Evolutionary conservation across 92 coral and sea anemone genomes (phyloP).

Genomic region (Umimayanthus chanpuru): DNA sequence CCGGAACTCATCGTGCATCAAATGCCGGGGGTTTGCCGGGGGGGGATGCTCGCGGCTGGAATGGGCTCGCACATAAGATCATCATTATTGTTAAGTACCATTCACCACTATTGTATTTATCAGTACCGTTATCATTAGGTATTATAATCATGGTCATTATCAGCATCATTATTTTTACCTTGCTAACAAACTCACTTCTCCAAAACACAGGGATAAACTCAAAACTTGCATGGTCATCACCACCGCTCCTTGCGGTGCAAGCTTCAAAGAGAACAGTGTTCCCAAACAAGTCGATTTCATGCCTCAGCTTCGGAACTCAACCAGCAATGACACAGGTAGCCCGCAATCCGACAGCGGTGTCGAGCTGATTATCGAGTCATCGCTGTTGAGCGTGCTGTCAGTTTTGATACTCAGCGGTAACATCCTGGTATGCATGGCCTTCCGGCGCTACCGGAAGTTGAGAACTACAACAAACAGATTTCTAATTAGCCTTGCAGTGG

Average conservation of each 20-base stretch:
- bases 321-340: background rate
- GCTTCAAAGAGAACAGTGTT: too few relatives aligned
- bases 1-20: too few relatives aligned
- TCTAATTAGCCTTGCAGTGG: conserved; percentile 76
- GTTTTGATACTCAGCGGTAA: conserved; percentile 79
- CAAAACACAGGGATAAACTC: background rate
- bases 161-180: too few relatives aligned
- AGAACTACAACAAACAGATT: conserved; percentile 90
- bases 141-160: too few relatives aligned
- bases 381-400: conserved; percentile 61
- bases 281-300: background rate
- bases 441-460: conserved; percentile 73
- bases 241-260: background rate
- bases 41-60: too few relatives aligned
- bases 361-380: conserved; percentile 63
- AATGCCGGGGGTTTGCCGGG: too few relatives aligned
- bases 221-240: background rate
- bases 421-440: conserved; percentile 86
- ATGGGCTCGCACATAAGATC: too few relatives aligned
- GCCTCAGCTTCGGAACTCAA: conserved; percentile 10
- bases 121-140: too few relatives aligned
- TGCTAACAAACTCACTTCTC: background rate
- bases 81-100: too few relatives aligned
- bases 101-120: too few relatives aligned
- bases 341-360: background rate